Conservation (phyloP, 2,797 vertebrate genomes). For the Buceros bicornis region DNA sequence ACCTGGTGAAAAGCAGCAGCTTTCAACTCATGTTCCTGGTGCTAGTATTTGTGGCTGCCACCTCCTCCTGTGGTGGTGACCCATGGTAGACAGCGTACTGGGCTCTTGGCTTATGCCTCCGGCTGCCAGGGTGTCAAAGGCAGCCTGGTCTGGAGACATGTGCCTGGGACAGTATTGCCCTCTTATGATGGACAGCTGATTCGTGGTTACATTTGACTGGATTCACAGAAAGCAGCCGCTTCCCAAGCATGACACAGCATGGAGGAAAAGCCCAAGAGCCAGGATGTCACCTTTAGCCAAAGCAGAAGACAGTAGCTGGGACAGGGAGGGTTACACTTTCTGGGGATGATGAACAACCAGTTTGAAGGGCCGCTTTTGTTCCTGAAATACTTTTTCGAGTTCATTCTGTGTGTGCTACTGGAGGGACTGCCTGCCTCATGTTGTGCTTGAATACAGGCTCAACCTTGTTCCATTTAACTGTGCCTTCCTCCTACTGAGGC, state of each 20-base stretch:
- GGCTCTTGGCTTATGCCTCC: not conserved
- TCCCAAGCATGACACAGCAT: not conserved
- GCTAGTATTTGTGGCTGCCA: not conserved
- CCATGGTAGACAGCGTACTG: not conserved
- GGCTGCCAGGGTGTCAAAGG: not conserved
- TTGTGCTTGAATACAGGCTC: not conserved
- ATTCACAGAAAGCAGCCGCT: not conserved
- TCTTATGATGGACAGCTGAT: not conserved
- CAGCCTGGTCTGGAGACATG: accelerated
- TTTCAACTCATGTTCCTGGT: not conserved
- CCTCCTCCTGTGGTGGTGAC: not conserved
- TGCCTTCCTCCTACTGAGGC: not conserved
- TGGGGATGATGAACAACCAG: not conserved
- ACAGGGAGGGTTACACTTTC: not conserved
- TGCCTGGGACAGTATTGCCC: not conserved
- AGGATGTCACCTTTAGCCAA: not conserved
- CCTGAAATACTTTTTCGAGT: not conserved
- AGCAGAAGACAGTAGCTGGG: not conserved
- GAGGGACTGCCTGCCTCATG: not conserved
- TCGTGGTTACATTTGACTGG: not conserved
- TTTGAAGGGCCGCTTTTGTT: not conserved
- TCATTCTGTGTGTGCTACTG: not conserved
- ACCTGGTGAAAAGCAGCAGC: not conserved
- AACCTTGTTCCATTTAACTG: not conserved
- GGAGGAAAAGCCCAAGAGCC: not conserved